Percentiles rank a stretch among this genome's conserved stretches.
phyloP scores from a whole-genome alignment of 2,797 vertebrate species.

The Sebastes minor region DNA sequence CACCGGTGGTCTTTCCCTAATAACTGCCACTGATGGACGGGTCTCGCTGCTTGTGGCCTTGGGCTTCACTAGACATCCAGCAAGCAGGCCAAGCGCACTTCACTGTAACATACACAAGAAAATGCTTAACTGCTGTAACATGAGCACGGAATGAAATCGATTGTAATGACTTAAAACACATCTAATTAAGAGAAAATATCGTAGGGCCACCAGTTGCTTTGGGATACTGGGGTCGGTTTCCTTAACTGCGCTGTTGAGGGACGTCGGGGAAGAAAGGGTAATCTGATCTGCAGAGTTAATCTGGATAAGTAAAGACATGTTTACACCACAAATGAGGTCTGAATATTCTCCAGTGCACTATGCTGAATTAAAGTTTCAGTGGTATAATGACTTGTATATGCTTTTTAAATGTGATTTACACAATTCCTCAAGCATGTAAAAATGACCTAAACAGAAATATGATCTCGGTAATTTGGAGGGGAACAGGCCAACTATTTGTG shows the following conservation, averaged over 20 bases:
- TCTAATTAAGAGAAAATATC: conserved; percentile 83
- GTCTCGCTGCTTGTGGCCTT: conserved; percentile 85
- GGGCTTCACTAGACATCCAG: conserved; percentile 79
- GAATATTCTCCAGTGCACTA: conserved; percentile 82
- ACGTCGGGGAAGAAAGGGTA: conserved; percentile 66
- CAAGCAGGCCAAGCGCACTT: conserved; percentile 41
- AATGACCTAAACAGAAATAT: conserved; percentile 80
- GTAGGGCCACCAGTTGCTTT: conserved; percentile 72
- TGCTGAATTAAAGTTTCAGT: conserved; percentile 75
- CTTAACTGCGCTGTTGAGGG: conserved; percentile 61
- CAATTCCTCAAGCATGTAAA: conserved; percentile 79
- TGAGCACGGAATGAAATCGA: conserved; percentile 74
- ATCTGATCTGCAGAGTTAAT: conserved; percentile 81
- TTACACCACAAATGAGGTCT: conserved; percentile 85
- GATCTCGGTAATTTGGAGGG: conserved; percentile 56
- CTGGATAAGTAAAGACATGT: conserved; percentile 85
- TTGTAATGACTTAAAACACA: conserved; percentile 82
- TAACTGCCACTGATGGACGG: conserved; percentile 85
- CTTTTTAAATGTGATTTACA: conserved; percentile 84
- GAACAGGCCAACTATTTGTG: conserved; percentile 53
- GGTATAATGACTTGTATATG: conserved; percentile 80
- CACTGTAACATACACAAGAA: conserved; percentile 69
- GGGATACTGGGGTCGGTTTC: conserved; percentile 65
- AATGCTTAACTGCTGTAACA: conserved; percentile 70
- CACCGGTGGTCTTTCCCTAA: conserved; percentile 88